Evolutionary conservation across 2,888 invertebrate genomes (phyloP).

Genomic region (Sinopyrophorus schimmeli): DNA sequence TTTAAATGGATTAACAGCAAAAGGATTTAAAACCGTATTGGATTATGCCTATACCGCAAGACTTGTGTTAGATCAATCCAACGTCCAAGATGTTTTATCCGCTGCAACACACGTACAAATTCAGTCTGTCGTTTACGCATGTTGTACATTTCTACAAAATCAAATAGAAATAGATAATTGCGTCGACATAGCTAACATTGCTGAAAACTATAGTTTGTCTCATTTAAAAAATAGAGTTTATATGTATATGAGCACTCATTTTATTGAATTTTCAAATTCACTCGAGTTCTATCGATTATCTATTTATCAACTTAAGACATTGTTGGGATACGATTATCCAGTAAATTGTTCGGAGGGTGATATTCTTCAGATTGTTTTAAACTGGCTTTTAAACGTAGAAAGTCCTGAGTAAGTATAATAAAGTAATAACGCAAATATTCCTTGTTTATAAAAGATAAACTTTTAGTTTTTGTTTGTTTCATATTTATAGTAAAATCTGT

Average conservation of each 20-base stretch:
- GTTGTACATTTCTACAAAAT: slow-evolving; percentile 66
- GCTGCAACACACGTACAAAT: slow-evolving; percentile 71
- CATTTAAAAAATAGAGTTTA: slow-evolving; percentile 64
- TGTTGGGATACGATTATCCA: slow-evolving; percentile 68
- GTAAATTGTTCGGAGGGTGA: slow-evolving; percentile 69
- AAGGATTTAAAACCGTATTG: slow-evolving; percentile 65
- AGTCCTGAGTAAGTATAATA: slow-evolving; percentile 45
- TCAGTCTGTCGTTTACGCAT: slow-evolving; percentile 67
- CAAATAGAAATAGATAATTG: slow-evolving; percentile 72
- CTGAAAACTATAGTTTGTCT: slow-evolving; percentile 68
- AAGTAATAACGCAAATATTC: no score
- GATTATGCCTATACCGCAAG: slow-evolving; percentile 72
- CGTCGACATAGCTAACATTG: slow-evolving; percentile 70
- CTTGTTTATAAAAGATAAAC: no score
- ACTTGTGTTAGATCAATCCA: slow-evolving; percentile 63
- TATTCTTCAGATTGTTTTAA: slow-evolving; percentile 62
- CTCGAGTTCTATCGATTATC: slow-evolving; percentile 65
- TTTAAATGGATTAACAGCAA: slow-evolving; percentile 67
- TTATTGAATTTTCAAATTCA: slow-evolving; percentile 63
- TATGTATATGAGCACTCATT: slow-evolving; percentile 66
- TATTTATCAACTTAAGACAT: slow-evolving; percentile 63
- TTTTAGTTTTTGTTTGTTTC: no score
- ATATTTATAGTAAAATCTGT: no score
- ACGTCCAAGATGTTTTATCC: slow-evolving; percentile 69
- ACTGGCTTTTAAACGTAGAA: slow-evolving; percentile 61